Evolutionary conservation across 2,113 vertebrate genomes (phyloP).

Genomic region (Pollimyrus isidori): DNA sequence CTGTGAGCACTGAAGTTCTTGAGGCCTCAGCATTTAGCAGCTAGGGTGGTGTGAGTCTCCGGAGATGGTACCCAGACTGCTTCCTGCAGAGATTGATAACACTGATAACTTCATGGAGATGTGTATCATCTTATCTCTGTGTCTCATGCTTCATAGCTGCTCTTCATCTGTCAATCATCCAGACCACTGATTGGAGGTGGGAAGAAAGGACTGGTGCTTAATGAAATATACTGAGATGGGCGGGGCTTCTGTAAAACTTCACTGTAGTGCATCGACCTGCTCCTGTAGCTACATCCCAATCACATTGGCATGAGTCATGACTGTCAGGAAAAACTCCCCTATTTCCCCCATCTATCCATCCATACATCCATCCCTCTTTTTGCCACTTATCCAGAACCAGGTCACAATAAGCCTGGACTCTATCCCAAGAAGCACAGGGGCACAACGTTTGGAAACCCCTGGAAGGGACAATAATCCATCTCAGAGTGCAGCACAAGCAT

Average conservation of each 20-base stretch:
- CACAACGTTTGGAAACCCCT: background rate
- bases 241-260: constrained; percentile 10
- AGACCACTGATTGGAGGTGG: constrained; percentile 15
- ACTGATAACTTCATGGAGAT: background rate
- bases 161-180: constrained; percentile 40
- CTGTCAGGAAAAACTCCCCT: constrained; percentile 9
- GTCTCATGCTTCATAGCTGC: constrained; percentile 47
- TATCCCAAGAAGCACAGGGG: background rate
- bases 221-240: constrained; percentile 48
- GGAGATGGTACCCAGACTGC: background rate
- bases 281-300: background rate
- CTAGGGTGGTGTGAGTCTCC: background rate
- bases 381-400: background rate
- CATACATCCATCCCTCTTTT: background rate
- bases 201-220: constrained; percentile 22
- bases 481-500: background rate
- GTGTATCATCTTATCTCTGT: background rate
- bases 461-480: background rate
- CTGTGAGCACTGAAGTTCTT: background rate
- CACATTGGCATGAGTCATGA: background rate
- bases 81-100: background rate
- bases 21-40: background rate
- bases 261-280: background rate
- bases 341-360: background rate
- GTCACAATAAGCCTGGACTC: background rate